Percentiles rank a stretch among this genome's conserved stretches.
Evolutionary conservation across 2,113 vertebrate species (phyloP).

Genomic region (Thalassarche chlororhynchos): DNA sequence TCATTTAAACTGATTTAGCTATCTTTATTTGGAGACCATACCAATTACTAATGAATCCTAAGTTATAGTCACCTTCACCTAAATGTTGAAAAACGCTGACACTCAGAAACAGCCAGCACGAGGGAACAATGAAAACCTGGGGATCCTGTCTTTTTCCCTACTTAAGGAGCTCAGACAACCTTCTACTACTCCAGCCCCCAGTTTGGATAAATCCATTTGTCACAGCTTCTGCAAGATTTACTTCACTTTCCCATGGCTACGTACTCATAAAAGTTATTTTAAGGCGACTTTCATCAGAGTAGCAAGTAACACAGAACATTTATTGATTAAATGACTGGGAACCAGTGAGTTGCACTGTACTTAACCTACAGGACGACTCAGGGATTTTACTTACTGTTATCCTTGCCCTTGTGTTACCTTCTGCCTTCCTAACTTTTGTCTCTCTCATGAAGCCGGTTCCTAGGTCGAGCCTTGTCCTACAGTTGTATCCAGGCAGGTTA

Average conservation of each 20-base stretch:
- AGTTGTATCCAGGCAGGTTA: background rate
- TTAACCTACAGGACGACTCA: background rate
- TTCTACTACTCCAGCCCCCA: background rate
- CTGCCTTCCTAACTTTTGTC: background rate
- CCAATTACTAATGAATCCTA: slow-evolving; percentile 3
- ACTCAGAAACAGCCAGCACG: background rate
- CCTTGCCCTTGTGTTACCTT: background rate
- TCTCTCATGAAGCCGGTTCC: background rate
- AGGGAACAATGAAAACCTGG: background rate
- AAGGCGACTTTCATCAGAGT: background rate
- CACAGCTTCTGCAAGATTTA: background rate
- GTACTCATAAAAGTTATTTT: slow-evolving; percentile 31
- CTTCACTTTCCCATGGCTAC: background rate
- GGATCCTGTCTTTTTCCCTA: background rate
- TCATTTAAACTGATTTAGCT: slow-evolving; percentile 50
- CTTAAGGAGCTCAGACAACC: background rate
- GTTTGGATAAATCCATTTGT: background rate
- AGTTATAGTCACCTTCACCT: slow-evolving; percentile 2
- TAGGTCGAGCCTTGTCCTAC: background rate
- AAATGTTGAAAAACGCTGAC: background rate
- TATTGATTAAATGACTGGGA: slow-evolving; percentile 33
- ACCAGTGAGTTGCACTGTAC: background rate
- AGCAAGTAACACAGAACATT: background rate
- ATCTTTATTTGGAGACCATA: slow-evolving; percentile 37
- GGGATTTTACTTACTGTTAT: background rate